Conservation (phyloP, 2,797 vertebrate genomes). For the Spheniscus humboldti region DNA sequence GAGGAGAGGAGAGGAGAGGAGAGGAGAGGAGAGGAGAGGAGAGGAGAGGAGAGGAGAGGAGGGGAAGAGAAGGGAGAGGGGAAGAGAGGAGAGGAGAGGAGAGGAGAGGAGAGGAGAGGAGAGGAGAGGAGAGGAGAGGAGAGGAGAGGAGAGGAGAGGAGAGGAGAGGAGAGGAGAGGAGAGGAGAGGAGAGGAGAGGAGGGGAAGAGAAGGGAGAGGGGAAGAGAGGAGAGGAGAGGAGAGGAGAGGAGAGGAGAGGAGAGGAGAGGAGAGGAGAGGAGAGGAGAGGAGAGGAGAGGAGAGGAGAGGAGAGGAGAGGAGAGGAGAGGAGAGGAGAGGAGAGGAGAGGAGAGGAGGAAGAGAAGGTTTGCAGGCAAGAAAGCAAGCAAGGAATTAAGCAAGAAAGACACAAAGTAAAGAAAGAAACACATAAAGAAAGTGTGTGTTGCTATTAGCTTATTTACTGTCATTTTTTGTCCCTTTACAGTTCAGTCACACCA, state of each 20-base stretch:
- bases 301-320: not conserved
- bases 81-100: no score
- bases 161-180: no score
- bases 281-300: not conserved
- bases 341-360: no score
- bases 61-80: not conserved
- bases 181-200: not conserved
- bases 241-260: no score
- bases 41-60: not conserved
- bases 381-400: not conserved
- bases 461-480: not conserved
- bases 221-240: no score
- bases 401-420: not conserved
- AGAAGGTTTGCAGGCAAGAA: not conserved
- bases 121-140: not conserved
- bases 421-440: not conserved
- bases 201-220: not conserved
- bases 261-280: not conserved
- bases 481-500: not conserved
- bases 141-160: not conserved
- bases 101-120: no score
- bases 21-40: not conserved
- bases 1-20: no score
- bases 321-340: not conserved
- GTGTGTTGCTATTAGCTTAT: not conserved